phyloP scores from a whole-genome alignment of 2,888 invertebrate species.

The Cheiracanthium punctorium region DNA sequence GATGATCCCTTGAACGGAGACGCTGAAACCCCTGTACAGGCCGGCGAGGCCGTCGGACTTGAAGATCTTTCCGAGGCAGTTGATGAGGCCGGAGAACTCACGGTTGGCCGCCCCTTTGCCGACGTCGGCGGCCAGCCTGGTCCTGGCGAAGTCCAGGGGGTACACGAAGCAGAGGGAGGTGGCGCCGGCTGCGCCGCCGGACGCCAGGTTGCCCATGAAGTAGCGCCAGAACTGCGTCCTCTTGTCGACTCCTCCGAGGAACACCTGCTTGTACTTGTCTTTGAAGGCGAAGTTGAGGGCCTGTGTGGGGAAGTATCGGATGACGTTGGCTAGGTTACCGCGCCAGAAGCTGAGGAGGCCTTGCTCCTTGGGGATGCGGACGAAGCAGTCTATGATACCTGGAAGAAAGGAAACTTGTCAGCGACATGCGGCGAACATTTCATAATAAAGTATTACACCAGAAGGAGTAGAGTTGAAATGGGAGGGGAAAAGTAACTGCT shows the following conservation, averaged over 20 bases:
- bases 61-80: conserved; percentile 78
- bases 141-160: conserved; percentile 77
- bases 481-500: no score
- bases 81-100: conserved; percentile 79
- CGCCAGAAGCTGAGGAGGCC: conserved; percentile 91
- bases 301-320: conserved; percentile 95
- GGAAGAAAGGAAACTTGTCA: conserved; percentile 10
- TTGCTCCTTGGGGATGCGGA: conserved; percentile 90
- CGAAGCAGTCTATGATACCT: conserved; percentile 89
- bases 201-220: conserved; percentile 76
- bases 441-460: no score
- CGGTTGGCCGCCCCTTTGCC: conserved; percentile 75
- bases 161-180: conserved; percentile 77
- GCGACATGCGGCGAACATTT: no score
- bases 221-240: conserved; percentile 77
- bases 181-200: conserved; percentile 77
- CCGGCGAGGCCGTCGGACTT: conserved; percentile 78
- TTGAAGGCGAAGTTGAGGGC: conserved; percentile 97
- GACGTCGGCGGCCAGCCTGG: conserved; percentile 75
- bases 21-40: conserved; percentile 78
- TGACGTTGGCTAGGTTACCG: conserved; percentile 94
- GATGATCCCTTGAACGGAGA: conserved; percentile 78
- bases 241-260: conserved; percentile 77
- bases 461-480: no score
- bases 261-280: conserved; percentile 89